Base-by-base conservation (phyloP, 1,140 invertebrate species). In the Bombus balteatus region DNA sequence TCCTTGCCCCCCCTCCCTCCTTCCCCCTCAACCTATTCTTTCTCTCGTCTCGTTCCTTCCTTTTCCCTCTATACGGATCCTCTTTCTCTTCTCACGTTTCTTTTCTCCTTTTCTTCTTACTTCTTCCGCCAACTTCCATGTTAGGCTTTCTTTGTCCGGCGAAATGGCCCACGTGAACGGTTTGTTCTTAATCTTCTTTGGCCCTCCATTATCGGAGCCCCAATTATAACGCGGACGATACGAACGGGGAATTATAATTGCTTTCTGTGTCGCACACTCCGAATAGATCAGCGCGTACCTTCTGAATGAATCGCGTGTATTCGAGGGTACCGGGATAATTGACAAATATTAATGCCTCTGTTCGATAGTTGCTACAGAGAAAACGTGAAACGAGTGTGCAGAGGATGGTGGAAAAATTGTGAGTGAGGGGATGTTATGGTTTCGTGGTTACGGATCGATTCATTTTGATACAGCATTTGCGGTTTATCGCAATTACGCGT, bases 131-230 rank as follows among this genome's bases (percentile, higher is more conserved):
- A 25, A 32, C 37, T 62, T 62, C 78, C 81, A 78, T 57, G 82
- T 81, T 70, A 65, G 66, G 77, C 71, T 92, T 87, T 62, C 53
- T 77, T 65, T 39, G 75, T 77, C 28, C 28, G 28, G 3, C 32
- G 22, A 75, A 59, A 25, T 28, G 34, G 34, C 34, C 34, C 70
- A 6, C 70, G 39, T 18, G 39, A 72, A 47, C 71, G 28, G n/a
- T 73, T 92, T 92, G 92, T 94, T 94, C 92, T 95, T 95, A 94
- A 95, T 95, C 94, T 95, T 95, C 94, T 94, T 94, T 94, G 90
- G 92, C 93, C 92, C 91, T 92, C 94, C 91, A 95, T 94, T 95
- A 94, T 94, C 92, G 92, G 85, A 90, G 81, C 86, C 77, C 93
- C 94, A 95, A 95, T 95, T 95, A 95, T 94, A 94, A 94, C 92